Base-by-base conservation (phyloP, 2,888 invertebrate genomes). In the Cantharis flavilabris region DNA sequence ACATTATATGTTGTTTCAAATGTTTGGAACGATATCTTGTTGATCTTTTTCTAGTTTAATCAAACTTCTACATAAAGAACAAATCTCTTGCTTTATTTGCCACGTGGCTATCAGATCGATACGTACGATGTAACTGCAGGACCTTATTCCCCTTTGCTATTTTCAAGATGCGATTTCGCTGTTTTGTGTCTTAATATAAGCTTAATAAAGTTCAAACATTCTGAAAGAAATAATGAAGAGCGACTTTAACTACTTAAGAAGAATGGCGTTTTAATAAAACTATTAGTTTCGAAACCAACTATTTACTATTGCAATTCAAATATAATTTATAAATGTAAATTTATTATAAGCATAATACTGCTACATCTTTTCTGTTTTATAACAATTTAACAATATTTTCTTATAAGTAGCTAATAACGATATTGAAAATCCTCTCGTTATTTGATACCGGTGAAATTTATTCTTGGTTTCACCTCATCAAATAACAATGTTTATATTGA, bases 71-170 rank as follows among this genome's bases (percentile, higher is more conserved):
- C 62, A 74, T 64, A 62, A 74, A 71, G 70, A 71, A 73, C 69
- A 26, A 75, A 62, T 73, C 72, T 75, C 75, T 75, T 75, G 72
- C 78, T 78, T 76, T 75, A 73, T 75, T 67, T 69, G 76, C 78
- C 78, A 78, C 78, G 76, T 74, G 78, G 72, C 73, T 28, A 26
- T n/a, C 33, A 72, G 76, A 78, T 78, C 78, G 70, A 78, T 78
- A 78, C 62, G 69, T 67, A 76, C 73, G 76, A 76, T 76, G 73
- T 65, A 71, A 73, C 26, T 76, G 69, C 76, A 76, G 33, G 69
- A 69, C 76, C 73, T 73, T 76, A 78, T 75, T 78, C 73, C 78
- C 75, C 72, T 70, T 71, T 75, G 71, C 73, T 73, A 71, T 72
- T 72, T 73, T 28, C 16, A 65, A 70, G 72, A 78, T 72, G 78